These are phyloP conservation scores for Origma solitaria DNA, from an alignment of 2,113 vertebrate genomes.

Conservation along the genomic window DNA sequence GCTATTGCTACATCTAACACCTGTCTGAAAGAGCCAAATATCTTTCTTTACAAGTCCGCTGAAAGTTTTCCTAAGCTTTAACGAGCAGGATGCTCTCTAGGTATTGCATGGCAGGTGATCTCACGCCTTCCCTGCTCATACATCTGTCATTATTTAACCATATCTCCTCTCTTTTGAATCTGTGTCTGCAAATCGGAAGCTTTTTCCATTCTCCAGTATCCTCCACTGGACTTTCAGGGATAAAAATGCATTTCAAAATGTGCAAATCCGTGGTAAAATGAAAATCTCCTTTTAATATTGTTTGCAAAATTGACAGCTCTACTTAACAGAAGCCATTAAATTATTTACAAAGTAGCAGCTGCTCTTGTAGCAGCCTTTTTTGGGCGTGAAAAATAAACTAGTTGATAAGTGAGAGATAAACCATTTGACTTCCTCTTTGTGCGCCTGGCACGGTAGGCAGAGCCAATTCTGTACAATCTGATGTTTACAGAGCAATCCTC, in stretches of 20 bases:
- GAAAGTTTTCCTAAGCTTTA: not conserved
- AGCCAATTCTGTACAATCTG: conserved; percentile 63
- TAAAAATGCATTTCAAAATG: conserved; percentile 56
- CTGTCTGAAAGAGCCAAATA: not conserved
- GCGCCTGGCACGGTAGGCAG: conserved; percentile 23
- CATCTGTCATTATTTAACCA: conserved; percentile 8
- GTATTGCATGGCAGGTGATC: not conserved
- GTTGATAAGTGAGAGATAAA: conserved; percentile 70
- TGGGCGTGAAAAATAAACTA: conserved; percentile 72
- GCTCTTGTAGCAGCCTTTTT: conserved; percentile 60
- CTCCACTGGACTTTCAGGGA: conserved; percentile 19
- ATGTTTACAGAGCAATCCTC: conserved; percentile 71
- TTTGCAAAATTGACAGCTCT: conserved; percentile 66
- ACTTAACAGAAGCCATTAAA: conserved; percentile 71
- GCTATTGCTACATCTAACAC: not conserved
- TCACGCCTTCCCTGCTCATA: not conserved
- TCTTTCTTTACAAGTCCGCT: not conserved
- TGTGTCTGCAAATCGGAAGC: not conserved
- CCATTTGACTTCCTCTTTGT: conserved; percentile 58
- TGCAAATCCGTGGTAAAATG: conserved; percentile 46
- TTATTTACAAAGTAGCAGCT: conserved; percentile 72
- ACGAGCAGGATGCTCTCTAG: not conserved
- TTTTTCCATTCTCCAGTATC: conserved; percentile 31
- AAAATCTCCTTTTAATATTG: conserved; percentile 57
- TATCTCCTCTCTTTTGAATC: conserved; percentile 1